Evolutionary conservation across 2,888 invertebrate genomes (phyloP).

Genomic region (Sphaeridia pumilis): DNA sequence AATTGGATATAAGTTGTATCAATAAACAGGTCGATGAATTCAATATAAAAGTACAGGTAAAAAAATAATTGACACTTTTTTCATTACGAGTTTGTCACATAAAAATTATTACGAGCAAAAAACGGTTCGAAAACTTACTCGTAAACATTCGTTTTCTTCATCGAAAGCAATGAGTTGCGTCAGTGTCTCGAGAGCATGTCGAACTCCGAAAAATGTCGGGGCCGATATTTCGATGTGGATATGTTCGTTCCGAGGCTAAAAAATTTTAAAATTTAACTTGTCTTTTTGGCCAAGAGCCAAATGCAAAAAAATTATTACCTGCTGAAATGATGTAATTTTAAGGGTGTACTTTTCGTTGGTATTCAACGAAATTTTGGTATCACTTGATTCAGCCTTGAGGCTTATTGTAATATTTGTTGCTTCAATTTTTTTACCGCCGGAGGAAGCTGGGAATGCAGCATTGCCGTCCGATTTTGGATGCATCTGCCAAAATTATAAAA

Average conservation of each 20-base stretch:
- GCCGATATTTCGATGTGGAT: slow-evolving; percentile 23
- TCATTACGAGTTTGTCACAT: too few species aligned
- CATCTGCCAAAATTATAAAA: too few species aligned
- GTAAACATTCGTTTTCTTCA: slow-evolving; percentile 11
- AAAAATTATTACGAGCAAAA: not conserved
- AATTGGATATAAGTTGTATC: too few species aligned
- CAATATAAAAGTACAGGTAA: too few species aligned
- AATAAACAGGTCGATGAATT: too few species aligned
- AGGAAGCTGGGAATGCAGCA: slow-evolving; percentile 21
- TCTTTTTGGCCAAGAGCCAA: too few species aligned
- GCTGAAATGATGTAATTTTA: too few species aligned
- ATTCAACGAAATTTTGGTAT: slow-evolving; percentile 26
- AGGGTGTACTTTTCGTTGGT: slow-evolving; percentile 34
- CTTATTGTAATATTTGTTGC: slow-evolving; percentile 28
- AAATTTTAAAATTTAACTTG: too few species aligned
- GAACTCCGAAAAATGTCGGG: slow-evolving; percentile 32
- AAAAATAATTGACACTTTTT: too few species aligned
- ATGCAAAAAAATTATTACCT: too few species aligned
- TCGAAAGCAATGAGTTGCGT: slow-evolving; percentile 24
- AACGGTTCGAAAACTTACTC: too few species aligned
- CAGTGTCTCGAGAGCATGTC: slow-evolving; percentile 33
- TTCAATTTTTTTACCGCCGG: slow-evolving; percentile 26
- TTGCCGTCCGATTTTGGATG: slow-evolving; percentile 34
- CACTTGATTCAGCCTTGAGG: slow-evolving; percentile 24
- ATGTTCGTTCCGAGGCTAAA: too few species aligned